Conservation (phyloP, 2,113 vertebrate species). For the Mola mola region DNA sequence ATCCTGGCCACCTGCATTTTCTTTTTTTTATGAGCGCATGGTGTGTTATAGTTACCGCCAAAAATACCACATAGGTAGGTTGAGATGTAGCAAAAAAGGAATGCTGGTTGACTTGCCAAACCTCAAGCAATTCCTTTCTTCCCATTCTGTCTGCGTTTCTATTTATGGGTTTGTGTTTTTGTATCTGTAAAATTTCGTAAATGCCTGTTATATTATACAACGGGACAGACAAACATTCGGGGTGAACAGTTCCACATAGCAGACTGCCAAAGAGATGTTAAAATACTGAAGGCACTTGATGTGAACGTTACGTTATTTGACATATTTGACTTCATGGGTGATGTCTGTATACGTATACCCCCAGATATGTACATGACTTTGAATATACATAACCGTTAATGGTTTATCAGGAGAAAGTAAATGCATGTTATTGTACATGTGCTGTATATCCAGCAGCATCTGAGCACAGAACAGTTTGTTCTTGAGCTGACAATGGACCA, state of each 20-base stretch:
- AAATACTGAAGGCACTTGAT: neutral
- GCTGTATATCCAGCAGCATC: neutral
- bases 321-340: conserved; percentile 21
- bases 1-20: too few species aligned
- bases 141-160: conserved; percentile 26
- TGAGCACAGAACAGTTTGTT: neutral
- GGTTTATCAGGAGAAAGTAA: neutral
- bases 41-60: neutral
- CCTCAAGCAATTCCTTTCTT: conserved; percentile 27
- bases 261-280: neutral
- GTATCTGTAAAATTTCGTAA: conserved; percentile 14
- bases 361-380: neutral
- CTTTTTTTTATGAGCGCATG: too few species aligned
- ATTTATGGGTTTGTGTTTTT: conserved; percentile 46
- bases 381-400: neutral
- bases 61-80: conserved; percentile 26
- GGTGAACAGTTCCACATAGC: conserved; percentile 23
- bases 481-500: neutral
- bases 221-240: conserved; percentile 7
- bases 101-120: conserved; percentile 33
- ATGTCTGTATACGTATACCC: conserved; percentile 30
- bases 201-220: conserved; percentile 7
- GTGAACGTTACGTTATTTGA: conserved; percentile 17
- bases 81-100: conserved; percentile 25
- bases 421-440: neutral